Evolutionary conservation across 2,113 vertebrate genomes (phyloP).

Genomic region (Piaya cayana): DNA sequence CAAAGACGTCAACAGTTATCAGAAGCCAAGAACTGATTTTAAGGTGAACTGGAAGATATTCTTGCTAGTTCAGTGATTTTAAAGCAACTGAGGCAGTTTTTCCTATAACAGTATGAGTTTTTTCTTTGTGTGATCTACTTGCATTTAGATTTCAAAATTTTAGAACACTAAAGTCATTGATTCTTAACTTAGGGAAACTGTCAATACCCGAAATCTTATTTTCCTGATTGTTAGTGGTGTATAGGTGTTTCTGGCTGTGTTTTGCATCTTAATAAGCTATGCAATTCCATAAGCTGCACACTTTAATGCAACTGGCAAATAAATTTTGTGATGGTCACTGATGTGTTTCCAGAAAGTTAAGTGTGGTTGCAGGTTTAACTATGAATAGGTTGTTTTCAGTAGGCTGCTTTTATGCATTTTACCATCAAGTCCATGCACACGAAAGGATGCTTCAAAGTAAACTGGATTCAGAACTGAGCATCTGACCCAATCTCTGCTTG

Average conservation of each 20-base stretch:
- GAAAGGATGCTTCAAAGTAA: background rate
- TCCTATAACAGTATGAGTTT: background rate
- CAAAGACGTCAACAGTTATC: background rate
- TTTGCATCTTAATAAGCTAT: background rate
- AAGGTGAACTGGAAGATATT: slow-evolving; percentile 20
- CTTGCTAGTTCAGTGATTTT: background rate
- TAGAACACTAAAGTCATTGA: background rate
- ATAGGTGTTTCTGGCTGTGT: background rate
- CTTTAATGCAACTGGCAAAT: background rate
- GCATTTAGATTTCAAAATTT: background rate
- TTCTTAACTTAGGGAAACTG: background rate
- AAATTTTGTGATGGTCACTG: background rate
- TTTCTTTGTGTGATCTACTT: background rate
- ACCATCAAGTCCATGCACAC: background rate
- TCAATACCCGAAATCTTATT: background rate
- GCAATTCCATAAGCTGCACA: background rate
- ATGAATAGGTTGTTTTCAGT: background rate
- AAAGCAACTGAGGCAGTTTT: background rate
- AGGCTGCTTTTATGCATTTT: background rate
- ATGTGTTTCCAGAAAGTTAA: background rate
- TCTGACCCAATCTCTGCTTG: background rate
- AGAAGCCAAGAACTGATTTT: slow-evolving; percentile 26
- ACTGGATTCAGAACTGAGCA: background rate
- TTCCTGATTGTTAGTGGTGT: background rate
- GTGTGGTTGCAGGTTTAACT: background rate